Conservation (phyloP, 2,888 invertebrate species). For the Xestia sexstrigata region DNA sequence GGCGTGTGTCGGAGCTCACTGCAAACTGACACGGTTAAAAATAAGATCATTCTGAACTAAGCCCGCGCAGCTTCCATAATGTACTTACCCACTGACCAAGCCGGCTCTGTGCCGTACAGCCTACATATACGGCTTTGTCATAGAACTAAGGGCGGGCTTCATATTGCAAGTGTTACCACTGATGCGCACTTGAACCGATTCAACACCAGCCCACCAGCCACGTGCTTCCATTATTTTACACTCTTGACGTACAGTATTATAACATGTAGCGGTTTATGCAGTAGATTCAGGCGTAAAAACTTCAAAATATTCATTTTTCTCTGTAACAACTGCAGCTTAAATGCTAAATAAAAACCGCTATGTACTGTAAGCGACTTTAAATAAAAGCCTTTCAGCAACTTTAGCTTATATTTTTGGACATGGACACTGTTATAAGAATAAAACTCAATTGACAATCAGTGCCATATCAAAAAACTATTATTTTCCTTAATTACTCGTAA, state of each 20-base stretch:
- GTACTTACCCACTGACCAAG: not conserved
- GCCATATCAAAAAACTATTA: not conserved
- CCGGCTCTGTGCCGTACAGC: not conserved
- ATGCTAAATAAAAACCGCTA: conserved; percentile 18
- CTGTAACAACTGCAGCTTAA: conserved; percentile 10
- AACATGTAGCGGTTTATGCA: conserved; percentile 20
- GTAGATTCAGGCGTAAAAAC: not conserved
- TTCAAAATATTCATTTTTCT: not conserved
- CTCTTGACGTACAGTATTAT: conserved; percentile 3
- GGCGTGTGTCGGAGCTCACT: not conserved
- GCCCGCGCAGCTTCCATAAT: not conserved
- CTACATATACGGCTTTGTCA: not conserved
- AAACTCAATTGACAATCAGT: not conserved
- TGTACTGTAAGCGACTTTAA: not conserved
- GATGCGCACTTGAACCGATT: conserved; percentile 6
- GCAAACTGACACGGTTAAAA: not conserved
- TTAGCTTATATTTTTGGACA: too few relatives aligned
- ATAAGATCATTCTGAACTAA: not conserved
- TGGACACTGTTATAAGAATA: not conserved
- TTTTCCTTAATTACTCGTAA: not conserved
- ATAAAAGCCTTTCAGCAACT: not conserved
- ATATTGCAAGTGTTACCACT: not conserved
- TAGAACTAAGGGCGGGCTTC: not conserved
- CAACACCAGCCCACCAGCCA: not conserved
- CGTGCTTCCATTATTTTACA: not conserved